A percentile compares a stretch with the other conserved stretches of the same genome.
These are phyloP conservation scores for Harlomillsia oculata DNA, from an alignment of 1,140 invertebrate species.

Conservation along the genomic window DNA sequence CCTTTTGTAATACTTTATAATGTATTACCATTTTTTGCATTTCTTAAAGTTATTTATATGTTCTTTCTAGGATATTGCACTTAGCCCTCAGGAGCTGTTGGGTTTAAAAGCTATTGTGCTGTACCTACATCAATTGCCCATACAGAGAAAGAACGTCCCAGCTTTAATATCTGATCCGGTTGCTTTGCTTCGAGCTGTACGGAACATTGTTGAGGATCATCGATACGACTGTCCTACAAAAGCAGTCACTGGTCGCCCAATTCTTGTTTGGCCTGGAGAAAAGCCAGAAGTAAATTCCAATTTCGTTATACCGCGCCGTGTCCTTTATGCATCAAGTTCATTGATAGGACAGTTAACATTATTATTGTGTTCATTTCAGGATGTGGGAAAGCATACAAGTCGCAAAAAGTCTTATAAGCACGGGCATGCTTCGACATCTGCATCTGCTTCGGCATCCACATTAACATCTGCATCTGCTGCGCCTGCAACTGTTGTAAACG, in stretches of 20 bases:
- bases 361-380: too few relatives aligned
- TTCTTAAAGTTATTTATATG: not conserved
- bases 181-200: conserved; percentile 74
- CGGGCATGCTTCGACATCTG: too few relatives aligned
- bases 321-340: too few relatives aligned
- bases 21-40: not conserved
- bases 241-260: conserved; percentile 48
- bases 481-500: not conserved
- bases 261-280: conserved; percentile 35
- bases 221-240: conserved; percentile 69
- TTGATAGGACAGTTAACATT: too few relatives aligned
- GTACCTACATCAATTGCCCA: conserved; percentile 78
- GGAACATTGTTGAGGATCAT: conserved; percentile 77
- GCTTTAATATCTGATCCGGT: conserved; percentile 82
- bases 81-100: conserved; percentile 63
- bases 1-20: not conserved
- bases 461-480: not conserved
- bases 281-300: conserved; percentile 29
- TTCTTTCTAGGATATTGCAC: conserved; percentile 36
- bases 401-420: too few relatives aligned
- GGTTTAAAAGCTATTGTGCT: conserved; percentile 84
- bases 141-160: conserved; percentile 82
- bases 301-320: too few relatives aligned
- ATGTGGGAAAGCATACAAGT: too few relatives aligned
- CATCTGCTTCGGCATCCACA: too few relatives aligned